Percentiles rank a stretch among this genome's conserved stretches.
These are phyloP conservation scores for Drosophila bunnanda DNA, from an alignment of 2,888 invertebrate genomes.

Conservation along the genomic window DNA sequence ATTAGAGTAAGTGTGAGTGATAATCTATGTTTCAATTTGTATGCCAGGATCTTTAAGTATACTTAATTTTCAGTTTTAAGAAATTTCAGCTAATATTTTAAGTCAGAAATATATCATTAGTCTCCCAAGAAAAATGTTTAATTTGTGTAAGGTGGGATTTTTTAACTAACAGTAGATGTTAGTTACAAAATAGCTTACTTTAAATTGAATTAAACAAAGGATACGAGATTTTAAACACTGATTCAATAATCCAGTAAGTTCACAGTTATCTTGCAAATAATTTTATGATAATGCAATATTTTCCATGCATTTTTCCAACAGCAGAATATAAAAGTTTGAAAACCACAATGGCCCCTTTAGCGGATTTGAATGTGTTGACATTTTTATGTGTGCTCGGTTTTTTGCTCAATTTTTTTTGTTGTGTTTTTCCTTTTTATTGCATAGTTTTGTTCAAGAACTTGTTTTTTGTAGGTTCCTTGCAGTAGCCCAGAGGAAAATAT, in stretches of 20 bases:
- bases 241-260: background rate
- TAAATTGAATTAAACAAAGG: background rate
- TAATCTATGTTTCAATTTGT: background rate
- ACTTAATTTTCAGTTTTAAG: background rate
- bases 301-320: background rate
- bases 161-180: too few species aligned
- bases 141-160: too few species aligned
- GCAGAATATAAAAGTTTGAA: slow-evolving; percentile 24
- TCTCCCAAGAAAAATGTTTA: background rate
- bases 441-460: slow-evolving; percentile 38
- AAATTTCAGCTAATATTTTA: background rate
- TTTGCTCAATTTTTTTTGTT: slow-evolving; percentile 6
- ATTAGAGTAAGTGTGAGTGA: slow-evolving; percentile 1
- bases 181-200: too few species aligned
- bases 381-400: slow-evolving; percentile 41
- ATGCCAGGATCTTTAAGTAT: background rate
- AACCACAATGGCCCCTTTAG: slow-evolving; percentile 29
- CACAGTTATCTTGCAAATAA: background rate
- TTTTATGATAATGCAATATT: background rate
- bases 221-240: background rate
- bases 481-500: slow-evolving; percentile 39
- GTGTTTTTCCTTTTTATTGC: slow-evolving; percentile 11
- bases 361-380: slow-evolving; percentile 50
- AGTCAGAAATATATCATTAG: background rate
- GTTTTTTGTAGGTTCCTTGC: slow-evolving; percentile 33